Conservation (phyloP, 1,140 invertebrate genomes). For the Sinonovacula constricta region DNA sequence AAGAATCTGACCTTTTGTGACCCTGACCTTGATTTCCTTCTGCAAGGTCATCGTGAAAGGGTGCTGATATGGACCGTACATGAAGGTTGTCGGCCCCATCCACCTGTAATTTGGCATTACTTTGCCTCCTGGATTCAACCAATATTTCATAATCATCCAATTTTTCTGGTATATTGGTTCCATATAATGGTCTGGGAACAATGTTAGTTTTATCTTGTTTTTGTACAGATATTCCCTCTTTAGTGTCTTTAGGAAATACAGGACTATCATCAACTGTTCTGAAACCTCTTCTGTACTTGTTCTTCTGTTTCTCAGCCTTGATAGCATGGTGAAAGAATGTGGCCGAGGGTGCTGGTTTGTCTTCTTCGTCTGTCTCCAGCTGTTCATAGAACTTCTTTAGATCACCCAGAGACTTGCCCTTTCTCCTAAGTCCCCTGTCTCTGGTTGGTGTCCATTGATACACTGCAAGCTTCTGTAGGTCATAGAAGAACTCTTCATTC, state of each 20-base stretch:
- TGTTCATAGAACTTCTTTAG: constrained; percentile 78
- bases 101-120: constrained; percentile 42
- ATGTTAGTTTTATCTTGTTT: too few relatives aligned
- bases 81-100: constrained; percentile 56
- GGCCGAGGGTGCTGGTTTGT: neutral
- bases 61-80: constrained; percentile 68
- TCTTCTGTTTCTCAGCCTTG: constrained; percentile 28
- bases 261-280: neutral
- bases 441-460: constrained; percentile 84
- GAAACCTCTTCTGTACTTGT: neutral
- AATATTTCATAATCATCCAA: constrained; percentile 70
- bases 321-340: constrained; percentile 26
- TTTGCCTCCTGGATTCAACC: constrained; percentile 59
- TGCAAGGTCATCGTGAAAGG: constrained; percentile 35
- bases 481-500: constrained; percentile 91
- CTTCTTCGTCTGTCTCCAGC: constrained; percentile 26
- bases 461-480: constrained; percentile 85
- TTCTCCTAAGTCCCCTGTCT: constrained; percentile 88
- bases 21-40: neutral
- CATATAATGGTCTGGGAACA: constrained; percentile 56
- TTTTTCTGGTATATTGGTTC: constrained; percentile 66
- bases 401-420: constrained; percentile 92
- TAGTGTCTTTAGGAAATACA: too few relatives aligned
- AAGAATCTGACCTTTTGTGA: constrained; percentile 56
- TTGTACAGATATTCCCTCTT: too few relatives aligned